Base-by-base conservation (phyloP, 1,140 invertebrate genomes). In the Grapholita molesta region DNA sequence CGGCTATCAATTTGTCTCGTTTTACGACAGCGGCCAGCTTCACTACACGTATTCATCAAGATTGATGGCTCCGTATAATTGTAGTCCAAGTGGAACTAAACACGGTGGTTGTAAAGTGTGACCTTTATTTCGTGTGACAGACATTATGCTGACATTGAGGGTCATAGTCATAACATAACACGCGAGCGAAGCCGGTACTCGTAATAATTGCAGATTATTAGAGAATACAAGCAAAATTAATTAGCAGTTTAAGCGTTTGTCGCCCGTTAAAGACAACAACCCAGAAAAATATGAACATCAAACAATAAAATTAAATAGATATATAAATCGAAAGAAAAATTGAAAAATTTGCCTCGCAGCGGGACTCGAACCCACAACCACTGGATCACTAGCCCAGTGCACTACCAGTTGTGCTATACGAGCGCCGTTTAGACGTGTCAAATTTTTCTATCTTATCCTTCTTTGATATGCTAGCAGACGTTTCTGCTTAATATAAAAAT, bases 1-100 rank as follows among this genome's bases (percentile, higher is more conserved):
- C 21, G 55, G n/a, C n/a, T 25, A 61, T 61, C 24, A 61, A 61
- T 61, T 61, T 61, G 25, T 32, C 25, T 61, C 55, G 55, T 32
- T 61, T 61, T 30, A 61, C 55, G 25, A 61, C 55, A 30, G 25
- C 55, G n/a, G n/a, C 24, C 11, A 61, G 30, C 55, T 61, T 61
- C 32, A 32, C 55, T 61, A 28, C 3, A 15, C 3, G 12, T 18
- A 52, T 52, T 61, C 55, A 61, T 61, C 55, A 61, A 61, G 28
- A 61, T 61, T 61, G 55, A 61, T 61, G 28, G 25, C 25, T 28
- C 6, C n/a, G 25, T 30, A 18, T 61, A 61, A 61, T 61, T 61
- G 24, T 32, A 8, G 55, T 61, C 24, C 55, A 18, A 28, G 24
- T 61, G 24, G 55, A 61, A 28, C 55, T 61, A 61, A 61, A 25